These are phyloP conservation scores for Poliocrania exsul DNA, from an alignment of 2,797 vertebrate genomes.

Conservation along the genomic window DNA sequence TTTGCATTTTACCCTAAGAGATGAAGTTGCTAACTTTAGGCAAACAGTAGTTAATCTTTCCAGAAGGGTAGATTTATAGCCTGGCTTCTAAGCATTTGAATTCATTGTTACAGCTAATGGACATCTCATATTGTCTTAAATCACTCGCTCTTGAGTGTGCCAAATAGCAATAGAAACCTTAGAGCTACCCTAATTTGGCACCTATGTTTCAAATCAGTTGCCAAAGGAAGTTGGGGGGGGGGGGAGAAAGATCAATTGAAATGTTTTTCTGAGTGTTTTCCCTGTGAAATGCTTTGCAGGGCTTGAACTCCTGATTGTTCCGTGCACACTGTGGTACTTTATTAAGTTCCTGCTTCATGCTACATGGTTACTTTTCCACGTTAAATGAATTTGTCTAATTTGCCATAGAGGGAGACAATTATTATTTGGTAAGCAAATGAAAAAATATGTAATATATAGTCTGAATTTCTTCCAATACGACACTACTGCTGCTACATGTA, in stretches of 20 bases:
- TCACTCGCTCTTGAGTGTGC: constrained; percentile 59
- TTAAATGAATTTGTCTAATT: neutral
- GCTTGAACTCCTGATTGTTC: neutral
- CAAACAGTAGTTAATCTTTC: constrained; percentile 47
- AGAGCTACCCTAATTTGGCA: constrained; percentile 71
- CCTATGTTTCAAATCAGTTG: constrained; percentile 54
- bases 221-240: constrained; percentile 20
- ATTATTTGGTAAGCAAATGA: constrained; percentile 27
- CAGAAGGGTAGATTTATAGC: constrained; percentile 19
- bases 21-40: constrained; percentile 13
- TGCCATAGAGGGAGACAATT: neutral
- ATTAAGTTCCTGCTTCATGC: neutral
- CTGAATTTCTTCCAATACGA: neutral
- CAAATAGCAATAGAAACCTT: constrained; percentile 66
- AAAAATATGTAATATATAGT: neutral
- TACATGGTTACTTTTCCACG: neutral
- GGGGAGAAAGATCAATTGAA: constrained; percentile 50
- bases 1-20: neutral
- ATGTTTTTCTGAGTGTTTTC: constrained; percentile 56
- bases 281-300: constrained; percentile 11
- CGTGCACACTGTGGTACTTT: neutral
- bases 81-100: constrained; percentile 39
- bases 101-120: constrained; percentile 66
- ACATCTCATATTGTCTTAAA: constrained; percentile 73
- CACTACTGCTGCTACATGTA: neutral